Percentiles rank a stretch among this genome's conserved stretches.
These are phyloP conservation scores for Sinodicranocentrus sp. DNA, from an alignment of 2,888 invertebrate genomes.

Conservation along the genomic window DNA sequence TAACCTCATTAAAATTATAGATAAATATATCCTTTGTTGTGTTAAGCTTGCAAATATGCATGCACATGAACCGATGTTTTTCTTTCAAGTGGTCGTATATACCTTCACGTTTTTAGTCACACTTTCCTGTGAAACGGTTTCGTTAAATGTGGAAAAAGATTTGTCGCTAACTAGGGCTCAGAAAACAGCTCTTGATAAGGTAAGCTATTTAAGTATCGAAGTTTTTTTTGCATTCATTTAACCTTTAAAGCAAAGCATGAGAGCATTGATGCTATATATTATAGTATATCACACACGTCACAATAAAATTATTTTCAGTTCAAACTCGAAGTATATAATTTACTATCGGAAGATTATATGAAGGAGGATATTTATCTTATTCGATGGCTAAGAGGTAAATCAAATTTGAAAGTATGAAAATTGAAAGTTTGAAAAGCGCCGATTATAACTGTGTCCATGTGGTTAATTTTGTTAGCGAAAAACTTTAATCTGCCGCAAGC, in stretches of 20 bases:
- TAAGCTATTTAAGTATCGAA: not conserved
- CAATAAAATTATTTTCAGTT: constrained; percentile 40
- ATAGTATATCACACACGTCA: not conserved
- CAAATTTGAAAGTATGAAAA: too few relatives aligned
- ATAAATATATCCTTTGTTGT: not conserved
- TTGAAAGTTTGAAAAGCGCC: not conserved
- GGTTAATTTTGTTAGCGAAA: constrained; percentile 15
- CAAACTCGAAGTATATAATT: not conserved
- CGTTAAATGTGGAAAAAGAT: constrained; percentile 29
- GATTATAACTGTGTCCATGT: not conserved
- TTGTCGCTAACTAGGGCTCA: constrained; percentile 19
- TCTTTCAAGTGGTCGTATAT: not conserved
- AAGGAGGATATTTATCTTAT: constrained; percentile 50
- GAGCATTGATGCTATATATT: too few relatives aligned
- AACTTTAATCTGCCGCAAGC: constrained; percentile 39
- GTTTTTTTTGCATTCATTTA: not conserved
- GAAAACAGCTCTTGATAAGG: constrained; percentile 37
- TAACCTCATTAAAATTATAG: too few relatives aligned
- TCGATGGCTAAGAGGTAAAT: constrained; percentile 61
- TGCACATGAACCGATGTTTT: not conserved
- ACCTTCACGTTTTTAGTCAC: not conserved
- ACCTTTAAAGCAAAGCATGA: not conserved
- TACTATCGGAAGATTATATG: constrained; percentile 44
- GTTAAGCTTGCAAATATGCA: not conserved
- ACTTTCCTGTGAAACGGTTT: not conserved